These are phyloP conservation scores for Ichneumoninae sp. DNA, from an alignment of 2,888 invertebrate species.

Conservation along the genomic window DNA sequence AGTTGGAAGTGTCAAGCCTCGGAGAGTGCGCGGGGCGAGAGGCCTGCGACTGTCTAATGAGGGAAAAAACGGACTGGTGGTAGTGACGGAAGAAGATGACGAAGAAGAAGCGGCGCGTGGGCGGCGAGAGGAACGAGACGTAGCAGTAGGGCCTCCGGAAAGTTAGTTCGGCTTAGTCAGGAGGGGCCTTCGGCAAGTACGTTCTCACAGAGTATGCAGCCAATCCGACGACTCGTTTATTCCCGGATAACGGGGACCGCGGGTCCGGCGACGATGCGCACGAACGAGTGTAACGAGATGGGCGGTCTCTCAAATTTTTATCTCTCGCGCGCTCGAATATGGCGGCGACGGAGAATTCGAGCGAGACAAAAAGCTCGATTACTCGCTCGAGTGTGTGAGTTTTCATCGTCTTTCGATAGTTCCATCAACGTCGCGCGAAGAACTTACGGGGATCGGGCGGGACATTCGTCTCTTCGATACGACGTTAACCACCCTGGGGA, in stretches of 20 bases:
- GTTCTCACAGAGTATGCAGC: slow-evolving; percentile 57
- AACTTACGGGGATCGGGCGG: neutral
- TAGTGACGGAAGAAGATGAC: slow-evolving; percentile 6
- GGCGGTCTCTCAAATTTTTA: slow-evolving; percentile 59
- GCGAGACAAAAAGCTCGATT: slow-evolving; percentile 12
- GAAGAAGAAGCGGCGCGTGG: slow-evolving; percentile 40
- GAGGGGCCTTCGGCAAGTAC: slow-evolving; percentile 56
- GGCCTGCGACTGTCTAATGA: slow-evolving; percentile 16
- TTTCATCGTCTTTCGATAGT: neutral
- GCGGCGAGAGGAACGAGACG: slow-evolving; percentile 59
- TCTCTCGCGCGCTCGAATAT: slow-evolving; percentile 36
- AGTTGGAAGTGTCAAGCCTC: slow-evolving; percentile 43
- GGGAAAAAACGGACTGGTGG: slow-evolving; percentile 20
- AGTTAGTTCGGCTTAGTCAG: slow-evolving; percentile 55
- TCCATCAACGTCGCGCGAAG: neutral
- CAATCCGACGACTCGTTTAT: slow-evolving; percentile 60
- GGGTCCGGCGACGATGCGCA: slow-evolving; percentile 17
- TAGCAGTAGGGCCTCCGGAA: slow-evolving; percentile 72
- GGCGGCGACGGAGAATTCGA: slow-evolving; percentile 32
- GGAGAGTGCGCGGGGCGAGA: neutral
- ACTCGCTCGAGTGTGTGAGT: neutral
- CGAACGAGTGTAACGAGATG: slow-evolving; percentile 51
- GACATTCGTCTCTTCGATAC: neutral
- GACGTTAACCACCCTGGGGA: neutral
- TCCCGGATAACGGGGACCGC: slow-evolving; percentile 44